A percentile compares a stretch with the other conserved stretches of the same genome.
phyloP scores from a whole-genome alignment of 30 jellyfish, hydroid and myxozoan genomes.

The Cassiopea xamachana region DNA sequence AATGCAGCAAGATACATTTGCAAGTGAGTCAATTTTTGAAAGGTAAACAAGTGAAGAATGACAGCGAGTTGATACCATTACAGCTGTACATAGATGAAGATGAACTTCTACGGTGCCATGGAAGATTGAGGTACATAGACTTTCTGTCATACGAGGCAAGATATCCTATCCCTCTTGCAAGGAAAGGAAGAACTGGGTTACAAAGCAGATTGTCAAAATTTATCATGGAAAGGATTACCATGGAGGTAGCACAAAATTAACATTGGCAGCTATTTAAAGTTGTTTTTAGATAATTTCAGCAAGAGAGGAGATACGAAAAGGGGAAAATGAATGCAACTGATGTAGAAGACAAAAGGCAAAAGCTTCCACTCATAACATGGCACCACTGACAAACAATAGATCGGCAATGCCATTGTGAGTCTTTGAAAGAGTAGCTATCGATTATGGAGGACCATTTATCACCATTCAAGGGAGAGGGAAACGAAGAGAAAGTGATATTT shows the following conservation, averaged over 20 bases:
- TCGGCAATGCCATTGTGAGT: constrained; percentile 47
- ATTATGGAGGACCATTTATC: constrained; percentile 69
- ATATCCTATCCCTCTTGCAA: too few relatives aligned
- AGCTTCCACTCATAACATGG: constrained; percentile 61
- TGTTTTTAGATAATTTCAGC: constrained; percentile 35
- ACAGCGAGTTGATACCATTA: constrained; percentile 9
- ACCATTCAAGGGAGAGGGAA: constrained; percentile 67
- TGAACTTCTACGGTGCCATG: constrained; percentile 44
- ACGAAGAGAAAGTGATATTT: constrained; percentile 27
- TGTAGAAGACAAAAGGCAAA: constrained; percentile 55
- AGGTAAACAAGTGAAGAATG: not conserved
- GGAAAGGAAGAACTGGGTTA: constrained; percentile 23
- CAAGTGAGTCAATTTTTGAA: constrained; percentile 10
- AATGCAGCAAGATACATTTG: constrained; percentile 31
- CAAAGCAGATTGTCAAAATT: constrained; percentile 28
- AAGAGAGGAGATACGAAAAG: constrained; percentile 38
- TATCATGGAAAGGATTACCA: constrained; percentile 18
- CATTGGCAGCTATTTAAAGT: constrained; percentile 15
- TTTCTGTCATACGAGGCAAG: constrained; percentile 27
- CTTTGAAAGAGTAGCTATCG: constrained; percentile 59
- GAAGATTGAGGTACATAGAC: constrained; percentile 57
- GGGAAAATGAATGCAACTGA: constrained; percentile 29
- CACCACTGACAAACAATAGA: constrained; percentile 51
- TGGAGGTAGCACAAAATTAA: constrained; percentile 21
- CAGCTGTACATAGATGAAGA: constrained; percentile 54